Base-by-base conservation (phyloP, 2,797 vertebrate species). In the Ctenopoma multispine region DNA sequence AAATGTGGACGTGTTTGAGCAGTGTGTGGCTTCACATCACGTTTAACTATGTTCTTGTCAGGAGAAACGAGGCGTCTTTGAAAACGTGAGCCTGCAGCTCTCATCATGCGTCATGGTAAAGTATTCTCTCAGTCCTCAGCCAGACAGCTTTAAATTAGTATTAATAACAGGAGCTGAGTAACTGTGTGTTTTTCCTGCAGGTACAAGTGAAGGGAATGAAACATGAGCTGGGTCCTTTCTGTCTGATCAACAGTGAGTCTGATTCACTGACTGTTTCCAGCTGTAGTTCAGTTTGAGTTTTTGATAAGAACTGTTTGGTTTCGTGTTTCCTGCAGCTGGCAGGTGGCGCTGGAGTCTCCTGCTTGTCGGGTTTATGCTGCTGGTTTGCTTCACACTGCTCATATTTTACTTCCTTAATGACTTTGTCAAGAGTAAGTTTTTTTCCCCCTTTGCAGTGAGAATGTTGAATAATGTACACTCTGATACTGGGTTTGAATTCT, bases 41-140 rank as follows among this genome's bases (percentile, higher is more conserved):
- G 15, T 18, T 18, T 13, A 41, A 34, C 12, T 80, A 5, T 80
- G 63, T 70, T 34, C 14, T 62, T 1, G 27, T 69, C 62, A 85
- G 63, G 87, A 95, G 93, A 83, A 55, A 49, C 66, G 3, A 0
- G 92, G 90, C 0, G 83, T 80, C 1, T 95, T 98, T 80, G 77
- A 71, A 7, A 63, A 91, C 7, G 73, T 96, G 63, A 21, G 4
- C 17, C 75, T 81, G 2, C 89, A 90, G 49, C 92, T 90, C 20
- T 94, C 90, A 18, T 79, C 95, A 14, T 98, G 97, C 4, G 77
- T 97, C 17, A 96, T 95, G 96, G 97, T 98, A 94, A 81, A 66
- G 15, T 36, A 41, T 12, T 38, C 38, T 59, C 1, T 0, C 1
- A 41, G 38, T 10, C 4, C 0, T 34, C 6, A 36, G 20, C 4